Percentiles rank a stretch among this genome's conserved stretches.
These are phyloP conservation scores for Siderastrea radians DNA, from an alignment of 92 coral and sea anemone species.

Conservation along the genomic window DNA sequence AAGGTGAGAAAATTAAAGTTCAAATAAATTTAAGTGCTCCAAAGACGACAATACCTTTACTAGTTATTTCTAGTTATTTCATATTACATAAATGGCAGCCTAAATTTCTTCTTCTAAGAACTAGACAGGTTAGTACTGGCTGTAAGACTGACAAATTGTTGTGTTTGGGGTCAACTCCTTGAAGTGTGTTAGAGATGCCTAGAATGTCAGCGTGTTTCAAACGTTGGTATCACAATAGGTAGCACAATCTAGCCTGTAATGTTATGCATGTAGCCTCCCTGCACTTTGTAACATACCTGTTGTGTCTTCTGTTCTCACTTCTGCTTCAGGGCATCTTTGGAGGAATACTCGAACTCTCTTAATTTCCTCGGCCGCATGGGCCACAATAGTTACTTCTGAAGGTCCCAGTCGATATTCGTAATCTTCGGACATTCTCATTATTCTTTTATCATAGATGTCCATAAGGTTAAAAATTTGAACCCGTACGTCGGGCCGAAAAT, in stretches of 20 bases:
- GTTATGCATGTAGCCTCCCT: not conserved
- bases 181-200: too few relatives aligned
- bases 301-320: slow-evolving; percentile 46
- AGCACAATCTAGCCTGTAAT: too few relatives aligned
- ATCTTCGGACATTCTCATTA: slow-evolving; percentile 43
- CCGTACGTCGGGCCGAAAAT: slow-evolving; percentile 23
- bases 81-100: too few relatives aligned
- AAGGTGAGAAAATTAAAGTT: not conserved
- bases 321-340: slow-evolving; percentile 54
- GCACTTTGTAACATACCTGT: slow-evolving; percentile 35
- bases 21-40: not conserved
- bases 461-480: slow-evolving; percentile 61
- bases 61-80: not conserved
- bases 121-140: too few relatives aligned
- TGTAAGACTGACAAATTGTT: too few relatives aligned
- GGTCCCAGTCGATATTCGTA: slow-evolving; percentile 34
- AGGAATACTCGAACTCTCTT: slow-evolving; percentile 50
- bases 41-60: not conserved
- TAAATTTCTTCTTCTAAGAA: too few relatives aligned
- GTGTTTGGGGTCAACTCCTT: too few relatives aligned
- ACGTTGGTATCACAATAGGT: too few relatives aligned
- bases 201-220: too few relatives aligned
- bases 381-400: slow-evolving; percentile 42
- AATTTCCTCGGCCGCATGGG: slow-evolving; percentile 51
- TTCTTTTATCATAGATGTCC: slow-evolving; percentile 61